Base-by-base conservation (phyloP, 2,888 invertebrate species). In the Epinotia ramella region DNA sequence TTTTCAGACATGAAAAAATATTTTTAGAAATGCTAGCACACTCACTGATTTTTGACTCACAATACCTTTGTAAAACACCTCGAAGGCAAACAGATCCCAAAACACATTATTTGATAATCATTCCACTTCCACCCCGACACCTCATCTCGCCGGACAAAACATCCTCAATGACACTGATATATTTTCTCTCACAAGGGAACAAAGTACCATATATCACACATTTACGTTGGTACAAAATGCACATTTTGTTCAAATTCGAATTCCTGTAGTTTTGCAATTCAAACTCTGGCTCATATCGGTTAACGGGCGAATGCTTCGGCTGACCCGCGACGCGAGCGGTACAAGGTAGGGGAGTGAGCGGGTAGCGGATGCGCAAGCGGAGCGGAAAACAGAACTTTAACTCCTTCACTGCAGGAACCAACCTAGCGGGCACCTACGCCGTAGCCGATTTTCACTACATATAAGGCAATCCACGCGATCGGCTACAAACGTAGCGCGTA, bases 201-300 rank as follows among this genome's bases (percentile, higher is more conserved):
- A 71, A 56, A 66, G 49, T 16, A 57, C 71, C 71, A 71, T 76
- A 76, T 76, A 46, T 76, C 66, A 65, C 63, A 46, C 59, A 56
- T 60, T 59, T 53, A 56, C 59, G 76, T 79, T 79, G 78, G 78
- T 74, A 63, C 72, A 64, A 76, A 78, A 78, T 77, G 79, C 59
- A 73, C 77, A 78, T 75, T 77, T 77, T 72, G 76, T 65, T 78
- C 74, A 73, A 77, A 81, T 80, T 83, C 84, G 84, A 79, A 80
- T 81, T 81, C 80, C 77, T 82, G 82, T 89, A 89, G 91, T 90
- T 92, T 91, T 92, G 91, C 91, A 91, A 91, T 92, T 92, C 91
- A 89, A 91, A 92, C 91, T 89, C 89, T 84, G 84, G 84, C 89
- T 89, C 90, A 88, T 93, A 92, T 92, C 92, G 89, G 89, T 91